phyloP scores from a whole-genome alignment of 30 jellyfish, hydroid and myxozoan genomes.

The Rhopilema esculentum region DNA sequence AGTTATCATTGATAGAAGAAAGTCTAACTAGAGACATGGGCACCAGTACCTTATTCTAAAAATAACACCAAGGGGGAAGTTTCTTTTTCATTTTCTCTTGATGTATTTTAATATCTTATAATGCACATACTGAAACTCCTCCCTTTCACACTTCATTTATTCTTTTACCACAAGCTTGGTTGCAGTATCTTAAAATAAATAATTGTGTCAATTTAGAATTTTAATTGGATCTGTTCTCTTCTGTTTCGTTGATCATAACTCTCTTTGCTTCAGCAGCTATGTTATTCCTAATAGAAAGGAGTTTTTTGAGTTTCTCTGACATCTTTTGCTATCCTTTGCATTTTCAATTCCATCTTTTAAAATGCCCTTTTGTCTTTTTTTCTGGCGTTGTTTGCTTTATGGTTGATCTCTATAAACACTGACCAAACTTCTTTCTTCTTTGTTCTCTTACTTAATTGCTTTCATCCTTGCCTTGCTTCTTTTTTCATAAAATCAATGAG shows the following conservation, averaged over 20 bases:
- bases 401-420: no score
- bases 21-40: no score
- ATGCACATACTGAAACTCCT: conserved; percentile 43
- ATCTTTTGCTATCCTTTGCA: conserved; percentile 51
- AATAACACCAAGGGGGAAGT: no score
- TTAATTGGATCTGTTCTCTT: conserved; percentile 49
- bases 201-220: conserved; percentile 36
- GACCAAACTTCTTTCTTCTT: no score
- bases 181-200: conserved; percentile 59
- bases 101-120: no score
- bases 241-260: conserved; percentile 37
- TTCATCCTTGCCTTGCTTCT: conserved; percentile 48
- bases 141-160: conserved; percentile 26
- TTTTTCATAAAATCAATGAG: conserved; percentile 43
- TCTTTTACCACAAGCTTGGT: conserved; percentile 54
- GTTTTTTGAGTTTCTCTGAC: conserved; percentile 31
- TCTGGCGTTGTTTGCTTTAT: no score
- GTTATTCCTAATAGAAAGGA: conserved; percentile 29
- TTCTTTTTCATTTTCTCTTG: no score
- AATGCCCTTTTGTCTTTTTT: conserved; percentile 36
- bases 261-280: conserved; percentile 38
- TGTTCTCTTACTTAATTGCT: no score
- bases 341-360: conserved; percentile 23
- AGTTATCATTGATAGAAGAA: no score
- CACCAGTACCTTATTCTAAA: no score